A percentile compares a stretch with the other conserved stretches of the same genome.
Conservation (phyloP, 2,888 invertebrate genomes). For the Reticulitermes lucifugus region DNA sequence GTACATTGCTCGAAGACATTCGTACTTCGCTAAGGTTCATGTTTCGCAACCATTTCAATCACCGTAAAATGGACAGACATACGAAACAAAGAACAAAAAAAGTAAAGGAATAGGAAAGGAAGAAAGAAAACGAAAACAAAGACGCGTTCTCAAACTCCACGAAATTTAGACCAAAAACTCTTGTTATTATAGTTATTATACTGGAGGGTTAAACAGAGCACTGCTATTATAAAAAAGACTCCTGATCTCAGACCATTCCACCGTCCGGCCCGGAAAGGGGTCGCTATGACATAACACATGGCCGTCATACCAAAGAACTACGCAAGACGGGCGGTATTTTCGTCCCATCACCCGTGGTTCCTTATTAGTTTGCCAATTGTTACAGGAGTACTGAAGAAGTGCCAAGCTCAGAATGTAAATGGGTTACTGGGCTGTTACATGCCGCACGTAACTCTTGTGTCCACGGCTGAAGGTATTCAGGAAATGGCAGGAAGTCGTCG, state of each 20-base stretch:
- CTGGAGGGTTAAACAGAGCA: too few relatives aligned
- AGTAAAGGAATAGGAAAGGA: too few relatives aligned
- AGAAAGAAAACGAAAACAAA: too few relatives aligned
- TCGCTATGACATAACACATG: not conserved
- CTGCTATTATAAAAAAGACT: too few relatives aligned
- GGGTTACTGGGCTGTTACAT: not conserved
- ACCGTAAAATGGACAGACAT: too few relatives aligned
- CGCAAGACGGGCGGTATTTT: constrained; percentile 19
- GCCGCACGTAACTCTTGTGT: not conserved
- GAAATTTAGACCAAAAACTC: too few relatives aligned
- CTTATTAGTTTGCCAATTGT: not conserved
- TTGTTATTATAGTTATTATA: too few relatives aligned
- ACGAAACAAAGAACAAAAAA: too few relatives aligned
- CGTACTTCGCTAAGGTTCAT: too few relatives aligned
- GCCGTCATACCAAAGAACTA: not conserved
- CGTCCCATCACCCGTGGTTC: not conserved
- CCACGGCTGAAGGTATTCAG: not conserved
- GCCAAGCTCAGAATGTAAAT: constrained; percentile 23
- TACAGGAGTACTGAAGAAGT: not conserved
- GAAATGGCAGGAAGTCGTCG: not conserved
- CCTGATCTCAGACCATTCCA: not conserved
- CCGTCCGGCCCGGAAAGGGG: not conserved
- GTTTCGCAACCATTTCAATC: too few relatives aligned
- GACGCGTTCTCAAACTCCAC: too few relatives aligned
- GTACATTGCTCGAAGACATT: too few relatives aligned